Conservation (phyloP, 2,797 vertebrate species). For the Tenualosa ilisha region DNA sequence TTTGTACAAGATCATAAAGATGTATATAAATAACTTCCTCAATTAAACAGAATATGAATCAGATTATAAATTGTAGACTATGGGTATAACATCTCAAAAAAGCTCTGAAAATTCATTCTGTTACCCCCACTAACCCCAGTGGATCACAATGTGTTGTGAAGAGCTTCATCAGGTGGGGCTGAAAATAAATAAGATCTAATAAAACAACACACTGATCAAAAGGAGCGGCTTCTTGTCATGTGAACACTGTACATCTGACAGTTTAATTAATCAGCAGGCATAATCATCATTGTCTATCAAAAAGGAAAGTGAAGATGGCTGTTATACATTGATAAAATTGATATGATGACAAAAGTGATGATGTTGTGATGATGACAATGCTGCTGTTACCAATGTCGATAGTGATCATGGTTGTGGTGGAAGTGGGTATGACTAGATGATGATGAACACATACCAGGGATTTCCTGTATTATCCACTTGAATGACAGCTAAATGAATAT, state of each 20-base stretch:
- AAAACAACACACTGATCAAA: conserved; percentile 36
- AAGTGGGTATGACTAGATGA: neutral
- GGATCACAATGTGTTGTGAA: too few species aligned
- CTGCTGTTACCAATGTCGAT: neutral
- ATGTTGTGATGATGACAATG: neutral
- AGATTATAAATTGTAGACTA: too few species aligned
- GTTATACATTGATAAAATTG: neutral
- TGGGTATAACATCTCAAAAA: conserved; percentile 40
- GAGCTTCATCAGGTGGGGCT: conserved; percentile 30
- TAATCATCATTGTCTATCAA: conserved; percentile 42
- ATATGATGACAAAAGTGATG: neutral
- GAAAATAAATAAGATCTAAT: conserved; percentile 13
- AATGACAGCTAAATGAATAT: too few species aligned
- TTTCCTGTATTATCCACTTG: too few species aligned
- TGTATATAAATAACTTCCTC: too few species aligned
- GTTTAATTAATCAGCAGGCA: conserved; percentile 38
- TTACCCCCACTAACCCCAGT: too few species aligned
- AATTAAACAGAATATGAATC: too few species aligned
- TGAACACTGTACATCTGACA: conserved; percentile 41
- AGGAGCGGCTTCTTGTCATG: conserved; percentile 43
- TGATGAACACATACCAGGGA: too few species aligned
- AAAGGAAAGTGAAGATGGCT: conserved; percentile 20
- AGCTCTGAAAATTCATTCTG: conserved; percentile 9
- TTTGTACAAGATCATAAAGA: too few species aligned
- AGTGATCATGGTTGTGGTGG: neutral